Evolutionary conservation across 2,113 vertebrate species (phyloP).

Genomic region (Delphinapterus leucas): DNA sequence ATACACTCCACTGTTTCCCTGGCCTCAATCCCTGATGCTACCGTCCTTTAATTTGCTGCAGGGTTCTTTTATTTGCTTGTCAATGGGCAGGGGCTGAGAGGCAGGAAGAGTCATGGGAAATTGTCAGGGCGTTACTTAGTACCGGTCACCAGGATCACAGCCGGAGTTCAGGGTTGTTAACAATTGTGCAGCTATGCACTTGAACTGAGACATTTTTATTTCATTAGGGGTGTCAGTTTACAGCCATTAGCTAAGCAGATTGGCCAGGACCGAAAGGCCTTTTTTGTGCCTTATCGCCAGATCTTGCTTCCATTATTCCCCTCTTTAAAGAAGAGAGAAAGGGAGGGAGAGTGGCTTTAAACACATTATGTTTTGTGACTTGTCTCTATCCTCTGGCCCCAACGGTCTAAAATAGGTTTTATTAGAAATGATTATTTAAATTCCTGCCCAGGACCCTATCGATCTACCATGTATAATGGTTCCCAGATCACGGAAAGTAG

Average conservation of each 20-base stretch:
- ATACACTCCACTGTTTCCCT: not conserved
- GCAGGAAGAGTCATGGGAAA: conserved; percentile 64
- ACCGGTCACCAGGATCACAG: conserved; percentile 65
- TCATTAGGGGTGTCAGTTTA: conserved; percentile 89
- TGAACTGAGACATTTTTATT: conserved; percentile 87
- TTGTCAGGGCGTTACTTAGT: conserved; percentile 49
- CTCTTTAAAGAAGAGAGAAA: conserved; percentile 67
- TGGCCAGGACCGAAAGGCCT: conserved; percentile 81
- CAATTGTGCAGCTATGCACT: conserved; percentile 81
- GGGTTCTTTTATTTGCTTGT: not conserved
- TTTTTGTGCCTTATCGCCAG: conserved; percentile 83
- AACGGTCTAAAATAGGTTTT: conserved; percentile 83
- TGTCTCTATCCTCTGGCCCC: conserved; percentile 80
- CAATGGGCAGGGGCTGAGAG: not conserved
- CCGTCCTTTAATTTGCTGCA: conserved; percentile 14
- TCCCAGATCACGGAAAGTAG: conserved; percentile 85
- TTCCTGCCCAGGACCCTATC: conserved; percentile 81
- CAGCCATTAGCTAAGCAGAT: conserved; percentile 89
- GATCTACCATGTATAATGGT: conserved; percentile 83
- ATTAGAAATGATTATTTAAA: conserved; percentile 89
- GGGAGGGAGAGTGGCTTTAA: conserved; percentile 65
- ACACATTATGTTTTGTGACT: conserved; percentile 78
- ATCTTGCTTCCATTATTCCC: conserved; percentile 86
- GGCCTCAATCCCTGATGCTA: not conserved
- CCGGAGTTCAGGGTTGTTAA: conserved; percentile 74